These are phyloP conservation scores for Micrasema minimum DNA, from an alignment of 1,140 invertebrate species.

Conservation along the genomic window DNA sequence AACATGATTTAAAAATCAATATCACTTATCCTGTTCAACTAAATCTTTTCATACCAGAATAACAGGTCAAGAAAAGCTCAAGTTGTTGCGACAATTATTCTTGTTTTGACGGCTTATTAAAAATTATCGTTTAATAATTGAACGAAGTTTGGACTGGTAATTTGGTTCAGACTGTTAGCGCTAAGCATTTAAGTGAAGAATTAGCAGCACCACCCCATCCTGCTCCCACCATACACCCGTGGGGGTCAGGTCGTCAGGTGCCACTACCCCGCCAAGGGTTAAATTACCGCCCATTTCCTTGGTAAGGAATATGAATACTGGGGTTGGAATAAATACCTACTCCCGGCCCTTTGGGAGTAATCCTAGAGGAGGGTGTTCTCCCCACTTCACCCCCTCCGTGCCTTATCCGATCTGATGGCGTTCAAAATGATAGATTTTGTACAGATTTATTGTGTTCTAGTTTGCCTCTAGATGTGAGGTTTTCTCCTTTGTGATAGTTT, in stretches of 20 bases:
- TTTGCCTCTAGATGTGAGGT: no score
- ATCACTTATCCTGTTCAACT: no score
- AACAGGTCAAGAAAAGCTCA: no score
- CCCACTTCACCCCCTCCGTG: background rate
- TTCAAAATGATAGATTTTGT: slow-evolving; percentile 30
- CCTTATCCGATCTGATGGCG: slow-evolving; percentile 32
- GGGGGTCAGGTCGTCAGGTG: background rate
- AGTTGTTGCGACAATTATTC: no score
- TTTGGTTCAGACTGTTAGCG: slow-evolving; percentile 22
- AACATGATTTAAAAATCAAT: no score
- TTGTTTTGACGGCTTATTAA: no score
- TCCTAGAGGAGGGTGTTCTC: background rate
- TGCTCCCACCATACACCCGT: background rate
- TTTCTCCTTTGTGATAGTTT: no score
- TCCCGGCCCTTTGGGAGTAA: background rate
- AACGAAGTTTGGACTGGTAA: background rate
- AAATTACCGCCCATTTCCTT: no score
- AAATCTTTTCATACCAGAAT: no score
- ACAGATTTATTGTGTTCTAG: slow-evolving; percentile 28
- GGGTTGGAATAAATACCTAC: no score
- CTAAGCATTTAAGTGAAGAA: slow-evolving; percentile 28
- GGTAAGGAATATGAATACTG: no score
- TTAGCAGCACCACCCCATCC: slow-evolving; percentile 22
- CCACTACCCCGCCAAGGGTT: background rate
- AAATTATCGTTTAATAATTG: no score